These are phyloP conservation scores for Chloroclystis v-ata DNA, from an alignment of 2,888 invertebrate genomes.

Conservation along the genomic window DNA sequence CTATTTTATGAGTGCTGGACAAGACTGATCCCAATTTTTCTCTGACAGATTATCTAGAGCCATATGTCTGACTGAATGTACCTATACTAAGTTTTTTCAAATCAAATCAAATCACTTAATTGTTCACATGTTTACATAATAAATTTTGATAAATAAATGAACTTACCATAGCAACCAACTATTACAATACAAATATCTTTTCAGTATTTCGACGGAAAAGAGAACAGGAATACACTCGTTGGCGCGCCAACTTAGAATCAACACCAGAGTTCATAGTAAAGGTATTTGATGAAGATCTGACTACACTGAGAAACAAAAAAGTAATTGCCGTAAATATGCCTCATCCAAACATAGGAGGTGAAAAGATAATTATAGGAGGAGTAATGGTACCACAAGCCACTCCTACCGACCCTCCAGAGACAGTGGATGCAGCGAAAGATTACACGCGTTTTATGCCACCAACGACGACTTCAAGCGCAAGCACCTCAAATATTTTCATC, in stretches of 20 bases:
- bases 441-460: constrained; percentile 61
- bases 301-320: constrained; percentile 40
- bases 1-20: too few relatives aligned
- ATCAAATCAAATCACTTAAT: too few relatives aligned
- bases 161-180: too few relatives aligned
- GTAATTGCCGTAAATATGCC: constrained; percentile 60
- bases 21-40: too few relatives aligned
- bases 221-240: constrained; percentile 61
- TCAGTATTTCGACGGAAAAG: constrained; percentile 50
- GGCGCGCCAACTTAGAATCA: constrained; percentile 51
- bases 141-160: too few relatives aligned
- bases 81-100: too few relatives aligned
- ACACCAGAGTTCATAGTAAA: constrained; percentile 66
- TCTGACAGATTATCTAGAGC: too few relatives aligned
- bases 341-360: constrained; percentile 39
- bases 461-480: constrained; percentile 25
- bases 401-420: constrained; percentile 15
- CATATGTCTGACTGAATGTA: too few relatives aligned
- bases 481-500: not conserved
- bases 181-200: too few relatives aligned
- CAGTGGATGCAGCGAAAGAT: constrained; percentile 35
- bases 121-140: too few relatives aligned
- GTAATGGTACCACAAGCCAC: constrained; percentile 43
- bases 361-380: constrained; percentile 62
- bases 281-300: constrained; percentile 62